Evolutionary conservation across 2,113 vertebrate genomes (phyloP).

Genomic region (Taurulus bubalis): DNA sequence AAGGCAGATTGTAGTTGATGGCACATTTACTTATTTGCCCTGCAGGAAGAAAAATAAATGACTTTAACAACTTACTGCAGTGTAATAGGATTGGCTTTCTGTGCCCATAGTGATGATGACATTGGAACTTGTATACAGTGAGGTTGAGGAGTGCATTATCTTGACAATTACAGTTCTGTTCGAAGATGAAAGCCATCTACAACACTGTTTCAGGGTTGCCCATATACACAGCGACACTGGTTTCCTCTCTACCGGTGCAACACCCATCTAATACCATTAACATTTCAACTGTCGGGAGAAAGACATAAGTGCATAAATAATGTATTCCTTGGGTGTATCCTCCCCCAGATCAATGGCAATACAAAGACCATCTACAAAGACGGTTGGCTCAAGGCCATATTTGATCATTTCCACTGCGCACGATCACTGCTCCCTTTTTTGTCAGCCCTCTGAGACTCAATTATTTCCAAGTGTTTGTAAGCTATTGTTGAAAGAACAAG

Average conservation of each 20-base stretch:
- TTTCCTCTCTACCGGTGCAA: slow-evolving; percentile 59
- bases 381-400: slow-evolving; percentile 84
- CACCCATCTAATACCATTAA: slow-evolving; percentile 74
- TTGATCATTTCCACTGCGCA: slow-evolving; percentile 80
- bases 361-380: slow-evolving; percentile 84
- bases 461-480: slow-evolving; percentile 85
- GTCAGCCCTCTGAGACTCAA: slow-evolving; percentile 79
- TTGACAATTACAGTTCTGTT: slow-evolving; percentile 52
- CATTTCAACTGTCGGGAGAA: slow-evolving; percentile 57
- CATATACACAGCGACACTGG: slow-evolving; percentile 28
- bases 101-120: slow-evolving; percentile 31
- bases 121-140: slow-evolving; percentile 34
- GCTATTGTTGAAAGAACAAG: slow-evolving; percentile 82
- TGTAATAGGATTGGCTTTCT: slow-evolving; percentile 33
- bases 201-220: slow-evolving; percentile 39
- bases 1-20: slow-evolving; percentile 37
- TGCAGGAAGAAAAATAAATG: slow-evolving; percentile 26
- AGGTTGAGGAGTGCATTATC: slow-evolving; percentile 55
- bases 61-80: slow-evolving; percentile 22
- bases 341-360: slow-evolving; percentile 83
- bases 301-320: slow-evolving; percentile 76
- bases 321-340: slow-evolving; percentile 79
- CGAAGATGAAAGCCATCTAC: slow-evolving; percentile 64
- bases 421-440: slow-evolving; percentile 70
- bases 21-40: slow-evolving; percentile 45